phyloP scores from a whole-genome alignment of 2,888 invertebrate genomes.

The Cephalotes varians region DNA sequence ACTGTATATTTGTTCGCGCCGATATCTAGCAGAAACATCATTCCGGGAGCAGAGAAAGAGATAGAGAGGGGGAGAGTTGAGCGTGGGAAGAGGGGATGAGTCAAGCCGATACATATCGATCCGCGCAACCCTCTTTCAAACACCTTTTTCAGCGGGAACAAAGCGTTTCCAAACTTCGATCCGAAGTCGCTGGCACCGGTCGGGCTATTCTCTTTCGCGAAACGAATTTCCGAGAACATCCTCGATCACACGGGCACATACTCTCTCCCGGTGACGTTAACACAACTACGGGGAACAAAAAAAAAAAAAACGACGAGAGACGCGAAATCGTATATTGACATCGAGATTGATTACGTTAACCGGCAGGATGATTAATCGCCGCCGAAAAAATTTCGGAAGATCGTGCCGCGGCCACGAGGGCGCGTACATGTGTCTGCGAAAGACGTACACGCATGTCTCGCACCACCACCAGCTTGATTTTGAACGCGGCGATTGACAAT shows the following conservation, averaged over 20 bases:
- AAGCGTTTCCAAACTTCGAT: conserved; percentile 52
- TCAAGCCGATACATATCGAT: conserved; percentile 54
- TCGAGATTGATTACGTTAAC: conserved; percentile 48
- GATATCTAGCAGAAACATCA: conserved; percentile 43
- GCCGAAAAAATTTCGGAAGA: conserved; percentile 32
- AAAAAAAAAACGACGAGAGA: conserved; percentile 8
- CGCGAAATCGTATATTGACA: conserved; percentile 40
- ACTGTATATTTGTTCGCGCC: conserved; percentile 30
- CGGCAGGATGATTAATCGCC: conserved; percentile 33
- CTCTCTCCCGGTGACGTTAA: not conserved
- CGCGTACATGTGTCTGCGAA: not conserved
- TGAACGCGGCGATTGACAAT: conserved; percentile 44
- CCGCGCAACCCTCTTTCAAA: conserved; percentile 45
- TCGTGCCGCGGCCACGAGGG: not conserved
- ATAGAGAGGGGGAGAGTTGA: not conserved
- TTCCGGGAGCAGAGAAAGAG: not conserved
- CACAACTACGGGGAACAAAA: not conserved
- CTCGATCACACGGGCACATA: conserved; percentile 6
- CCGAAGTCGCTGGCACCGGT: conserved; percentile 42
- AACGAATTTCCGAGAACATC: conserved; percentile 31
- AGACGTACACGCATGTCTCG: not conserved
- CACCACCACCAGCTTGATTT: not conserved
- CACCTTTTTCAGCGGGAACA: conserved; percentile 52
- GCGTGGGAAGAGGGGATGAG: conserved; percentile 26
- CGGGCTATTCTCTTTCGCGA: conserved; percentile 29